Evolutionary conservation across 2,888 invertebrate species (phyloP), one percentile per base, ranked within the genome.

Genomic region (Latrodectus hesperus): DNA sequence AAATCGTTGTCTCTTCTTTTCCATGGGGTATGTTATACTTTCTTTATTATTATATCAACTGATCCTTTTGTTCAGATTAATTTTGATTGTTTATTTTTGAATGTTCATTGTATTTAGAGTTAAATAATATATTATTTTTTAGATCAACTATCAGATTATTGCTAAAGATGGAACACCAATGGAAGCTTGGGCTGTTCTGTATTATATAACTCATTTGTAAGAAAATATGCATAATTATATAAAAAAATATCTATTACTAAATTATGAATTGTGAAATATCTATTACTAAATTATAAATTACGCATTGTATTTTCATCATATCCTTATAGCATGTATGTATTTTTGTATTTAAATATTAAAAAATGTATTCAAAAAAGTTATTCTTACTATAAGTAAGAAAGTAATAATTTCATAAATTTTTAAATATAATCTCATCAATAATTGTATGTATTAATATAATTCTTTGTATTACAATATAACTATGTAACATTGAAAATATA

Each of bases 151-250:
- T 90, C 98, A 99, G 92, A 99, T 97, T 92, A 98, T 99, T 91
- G 96, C 98, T 92, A 95, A 95, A 17, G 94, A 96, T 90, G 99
- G 99, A 0, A 96, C 97, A 90, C 98, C 99, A 91, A 96, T 98
- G 8, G 98, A 98, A 49, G 96, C 98, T 0, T 99, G 99, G 99
- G 99, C 99, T 0, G 97, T 99, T 90, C 93, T 99, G 2, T 99
- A 96, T 92, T 99, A 99, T 91, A 96, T 99, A 79, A 98, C 98
- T n/a, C 99, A 99, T 94, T 94, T 99, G 95, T 96, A 93, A 95
- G 96, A 94, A 91, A 90, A 75, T n/a, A 65, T 53, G 14, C n/a
- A 72, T 72, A 14, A 14, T 49, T 16, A 60, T 60, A n/a, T 60
- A 14, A 16, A 14, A 6, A 16, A 60, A 60, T 16, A 60, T 11